Evolutionary conservation across 2,888 invertebrate species (phyloP), one percentile per base, ranked within the genome.

Genomic region (Drosophila robusta): DNA sequence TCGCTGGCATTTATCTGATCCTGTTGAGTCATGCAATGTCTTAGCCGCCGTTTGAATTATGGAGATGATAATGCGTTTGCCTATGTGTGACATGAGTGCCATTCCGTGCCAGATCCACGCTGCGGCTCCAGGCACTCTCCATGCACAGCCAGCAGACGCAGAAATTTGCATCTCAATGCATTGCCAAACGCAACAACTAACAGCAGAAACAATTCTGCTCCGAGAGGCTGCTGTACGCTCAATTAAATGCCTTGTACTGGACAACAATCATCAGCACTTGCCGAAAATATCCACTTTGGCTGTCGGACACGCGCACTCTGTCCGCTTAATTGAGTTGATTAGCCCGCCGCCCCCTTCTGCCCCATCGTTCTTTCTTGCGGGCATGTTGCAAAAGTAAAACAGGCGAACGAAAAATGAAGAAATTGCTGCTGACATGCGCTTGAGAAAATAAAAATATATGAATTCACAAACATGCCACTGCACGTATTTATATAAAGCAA

Each of bases 41-140:
- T 75, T 45, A 51, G 78, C 47, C 66, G 75, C 74, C 81, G 75
- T 85, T 87, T 86, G 86, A 86, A 86, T 86, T 89, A 87, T 89
- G 89, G 88, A 85, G 88, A 82, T 86, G 86, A 86, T 85, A 85
- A 85, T 86, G 86, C 86, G 85, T 89, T 89, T 70, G 85, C 67
- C 55, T 70, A 68, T 87, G 71, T 83, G 75, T 84, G 66, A 78
- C 76, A 78, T 66, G 69, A 69, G 58, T 68, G 74, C 54, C 64
- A 65, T 78, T 60, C 78, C 75, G 55, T 64, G 74, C 69, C 51
- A 38, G 7, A 29, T 36, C 36, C 45, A 38, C 22, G 41, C 45
- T 45, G 46, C 47, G 50, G 44, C 26, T 34, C 47, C 47, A 55
- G 45, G 36, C 49, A 64, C 42, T 38, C 47, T 18, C 57, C 22